A percentile compares a stretch with the other conserved stretches of the same genome.
Conservation (phyloP, 2,888 invertebrate species). For the Erannis defoliaria region DNA sequence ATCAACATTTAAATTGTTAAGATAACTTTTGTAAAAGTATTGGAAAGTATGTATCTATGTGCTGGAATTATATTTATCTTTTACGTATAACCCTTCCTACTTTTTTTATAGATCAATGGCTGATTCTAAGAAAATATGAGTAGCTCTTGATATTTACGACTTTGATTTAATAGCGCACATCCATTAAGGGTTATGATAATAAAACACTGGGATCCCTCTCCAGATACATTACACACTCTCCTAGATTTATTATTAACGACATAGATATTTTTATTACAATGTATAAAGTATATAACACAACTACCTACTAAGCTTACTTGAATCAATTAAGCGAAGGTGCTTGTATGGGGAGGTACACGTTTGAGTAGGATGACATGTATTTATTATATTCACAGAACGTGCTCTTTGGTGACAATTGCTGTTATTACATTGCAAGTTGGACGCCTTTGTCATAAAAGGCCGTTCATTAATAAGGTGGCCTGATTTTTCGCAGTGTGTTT, state of each 20-base stretch:
- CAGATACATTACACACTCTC: constrained; percentile 21
- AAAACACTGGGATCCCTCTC: constrained; percentile 45
- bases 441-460: not conserved
- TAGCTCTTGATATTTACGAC: constrained; percentile 41
- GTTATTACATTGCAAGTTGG: not conserved
- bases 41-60: no score
- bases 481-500: not conserved
- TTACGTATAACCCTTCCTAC: not conserved
- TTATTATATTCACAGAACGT: not conserved
- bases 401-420: not conserved
- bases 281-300: not conserved
- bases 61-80: no score
- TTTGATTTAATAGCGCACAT: constrained; percentile 40
- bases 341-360: no score
- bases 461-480: not conserved
- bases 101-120: not conserved
- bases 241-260: constrained; percentile 25
- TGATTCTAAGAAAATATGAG: constrained; percentile 15
- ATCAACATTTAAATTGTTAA: no score
- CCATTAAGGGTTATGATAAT: constrained; percentile 50
- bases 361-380: not conserved
- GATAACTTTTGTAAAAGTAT: not conserved
- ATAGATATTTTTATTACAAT: constrained; percentile 23
- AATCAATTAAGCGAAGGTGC: no score
- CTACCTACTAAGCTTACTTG: not conserved